These are phyloP conservation scores for Ctena decussata DNA, from an alignment of 2,888 invertebrate genomes.

Conservation along the genomic window DNA sequence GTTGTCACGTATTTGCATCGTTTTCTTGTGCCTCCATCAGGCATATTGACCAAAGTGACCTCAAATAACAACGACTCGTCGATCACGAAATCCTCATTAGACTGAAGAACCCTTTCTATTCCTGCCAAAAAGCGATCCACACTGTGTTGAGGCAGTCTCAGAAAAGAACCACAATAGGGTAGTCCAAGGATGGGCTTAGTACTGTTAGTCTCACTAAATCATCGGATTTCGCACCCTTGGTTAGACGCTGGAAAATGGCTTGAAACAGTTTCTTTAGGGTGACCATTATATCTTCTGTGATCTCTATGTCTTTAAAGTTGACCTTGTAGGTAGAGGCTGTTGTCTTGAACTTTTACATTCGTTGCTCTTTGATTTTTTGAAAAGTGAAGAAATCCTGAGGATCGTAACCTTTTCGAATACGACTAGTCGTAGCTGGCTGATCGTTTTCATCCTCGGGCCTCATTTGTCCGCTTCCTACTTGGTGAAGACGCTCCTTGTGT, in stretches of 20 bases:
- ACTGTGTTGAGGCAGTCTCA: neutral
- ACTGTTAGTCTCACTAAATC: neutral
- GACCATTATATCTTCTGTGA: neutral
- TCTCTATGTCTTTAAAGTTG: neutral
- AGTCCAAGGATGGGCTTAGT: neutral
- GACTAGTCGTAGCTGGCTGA: no score
- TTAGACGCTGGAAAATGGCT: neutral
- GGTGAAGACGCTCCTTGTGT: no score
- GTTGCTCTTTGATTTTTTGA: constrained; percentile 1
- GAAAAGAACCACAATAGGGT: neutral
- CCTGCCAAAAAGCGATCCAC: neutral
- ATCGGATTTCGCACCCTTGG: neutral
- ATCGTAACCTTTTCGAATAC: constrained; percentile 10
- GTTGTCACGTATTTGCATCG: neutral
- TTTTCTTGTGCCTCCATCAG: neutral
- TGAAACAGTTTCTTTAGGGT: neutral
- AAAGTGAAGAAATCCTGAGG: constrained; percentile 11
- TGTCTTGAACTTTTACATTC: neutral
- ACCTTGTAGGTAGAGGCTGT: neutral
- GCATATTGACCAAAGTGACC: neutral
- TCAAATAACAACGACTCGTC: neutral
- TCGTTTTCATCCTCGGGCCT: neutral
- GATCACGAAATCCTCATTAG: neutral
- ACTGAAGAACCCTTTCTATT: neutral
- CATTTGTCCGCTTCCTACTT: constrained; percentile 25